These are phyloP conservation scores for Chalcis sispes DNA, from an alignment of 2,888 invertebrate genomes.

Conservation along the genomic window DNA sequence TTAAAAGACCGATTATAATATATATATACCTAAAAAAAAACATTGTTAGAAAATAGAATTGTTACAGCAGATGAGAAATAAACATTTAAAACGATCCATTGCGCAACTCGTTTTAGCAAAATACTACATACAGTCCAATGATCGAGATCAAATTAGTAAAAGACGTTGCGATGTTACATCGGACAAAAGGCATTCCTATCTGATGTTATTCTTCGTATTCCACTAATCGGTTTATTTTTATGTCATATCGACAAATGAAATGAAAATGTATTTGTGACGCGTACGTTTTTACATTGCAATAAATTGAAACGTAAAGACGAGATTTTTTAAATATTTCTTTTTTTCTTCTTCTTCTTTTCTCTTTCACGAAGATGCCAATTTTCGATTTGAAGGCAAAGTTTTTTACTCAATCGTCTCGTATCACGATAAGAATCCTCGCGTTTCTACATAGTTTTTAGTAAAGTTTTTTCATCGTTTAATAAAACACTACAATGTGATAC, in stretches of 20 bases:
- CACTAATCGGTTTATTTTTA: conserved; percentile 1
- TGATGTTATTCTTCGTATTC: not conserved
- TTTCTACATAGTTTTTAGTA: conserved; percentile 65
- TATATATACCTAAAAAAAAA: no score
- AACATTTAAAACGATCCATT: conserved; percentile 31
- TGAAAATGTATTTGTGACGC: no score
- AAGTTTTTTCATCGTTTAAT: conserved; percentile 52
- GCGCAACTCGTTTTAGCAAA: conserved; percentile 36
- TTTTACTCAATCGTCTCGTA: conserved; percentile 33
- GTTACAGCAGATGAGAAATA: no score
- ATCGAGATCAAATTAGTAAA: conserved; percentile 47
- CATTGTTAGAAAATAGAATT: no score
- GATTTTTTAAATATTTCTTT: no score
- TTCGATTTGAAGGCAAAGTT: conserved; percentile 13
- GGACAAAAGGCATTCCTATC: conserved; percentile 6
- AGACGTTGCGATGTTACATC: conserved; percentile 19
- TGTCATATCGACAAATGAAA: no score
- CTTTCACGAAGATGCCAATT: no score
- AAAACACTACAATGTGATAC: conserved; percentile 56
- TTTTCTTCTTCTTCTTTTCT: conserved; percentile 5
- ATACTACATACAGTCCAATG: conserved; percentile 35
- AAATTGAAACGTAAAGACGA: no score
- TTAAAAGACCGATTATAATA: no score
- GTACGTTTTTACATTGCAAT: no score
- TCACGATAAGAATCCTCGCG: conserved; percentile 60